Evolutionary conservation across 1,140 invertebrate species (phyloP), one percentile per base, ranked within the genome.

Genomic region (Aphidius ervi): DNA sequence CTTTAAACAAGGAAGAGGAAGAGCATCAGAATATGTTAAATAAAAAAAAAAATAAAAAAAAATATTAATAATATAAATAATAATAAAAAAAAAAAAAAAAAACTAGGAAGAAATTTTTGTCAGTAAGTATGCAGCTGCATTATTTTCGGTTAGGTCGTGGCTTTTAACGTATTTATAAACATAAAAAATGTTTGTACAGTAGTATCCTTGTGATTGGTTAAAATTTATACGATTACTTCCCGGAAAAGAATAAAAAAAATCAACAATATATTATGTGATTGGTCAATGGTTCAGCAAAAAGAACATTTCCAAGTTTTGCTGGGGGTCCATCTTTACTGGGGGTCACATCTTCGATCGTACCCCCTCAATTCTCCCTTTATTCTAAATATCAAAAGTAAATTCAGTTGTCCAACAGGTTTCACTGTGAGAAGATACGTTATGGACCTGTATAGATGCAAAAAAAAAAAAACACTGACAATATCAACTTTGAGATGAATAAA

Each of bases 351-450:
- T 50, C 23, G 41, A 40, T 59, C 45, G 43, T 62, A 56, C 43
- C n/a, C 9, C 53, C 42, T 53, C 6, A 23, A 31, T 16, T 58
- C 42, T 42, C 41, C 6, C 9, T 54, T n/a, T 41, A 4, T 41
- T 45, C 6, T 23, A 3, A 45, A 9, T 31, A 31, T 31, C 46
- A 31, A 48, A 31, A 54, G 43, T 48, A 41, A 52, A 49, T 53
- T 39, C 59, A 40, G 58, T 46, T 8, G 64, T 65, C 59, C 42
- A 46, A 66, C 67, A 66, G 68, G 57, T 73, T 70, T 65, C 65
- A 77, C 74, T 79, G 77, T 80, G 78, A 77, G 78, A 80, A 80
- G 77, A 80, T 75, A 73, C 78, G 76, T 76, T 80, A 74, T 69
- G 23, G 61, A 55, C 65, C 40, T 61, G 65, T 64, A 71, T 68